Evolutionary conservation across 2,113 vertebrate species (phyloP).

Genomic region (Eretmochelys imbricata): DNA sequence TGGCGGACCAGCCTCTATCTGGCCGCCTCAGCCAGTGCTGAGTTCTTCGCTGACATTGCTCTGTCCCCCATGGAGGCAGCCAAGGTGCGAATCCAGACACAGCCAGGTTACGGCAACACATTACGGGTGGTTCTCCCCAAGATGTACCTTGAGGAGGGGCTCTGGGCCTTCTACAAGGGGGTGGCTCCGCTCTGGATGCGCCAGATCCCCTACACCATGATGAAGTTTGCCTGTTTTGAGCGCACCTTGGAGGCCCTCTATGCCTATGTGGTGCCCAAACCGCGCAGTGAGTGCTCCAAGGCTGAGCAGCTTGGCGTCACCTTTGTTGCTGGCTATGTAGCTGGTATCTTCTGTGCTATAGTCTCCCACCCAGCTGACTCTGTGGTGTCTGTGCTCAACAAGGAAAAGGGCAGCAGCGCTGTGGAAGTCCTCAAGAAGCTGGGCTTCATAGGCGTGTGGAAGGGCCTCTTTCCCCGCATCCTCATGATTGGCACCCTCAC

Average conservation of each 20-base stretch:
- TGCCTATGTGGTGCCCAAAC: constrained; percentile 18
- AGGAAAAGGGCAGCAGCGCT: constrained; percentile 45
- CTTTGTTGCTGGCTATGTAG: constrained; percentile 51
- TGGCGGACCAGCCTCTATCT: constrained; percentile 48
- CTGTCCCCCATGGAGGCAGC: constrained; percentile 45
- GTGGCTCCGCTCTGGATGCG: constrained; percentile 47
- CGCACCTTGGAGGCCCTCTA: constrained; percentile 39
- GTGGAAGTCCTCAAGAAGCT: not conserved
- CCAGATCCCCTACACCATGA: constrained; percentile 55
- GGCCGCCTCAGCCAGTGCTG: constrained; percentile 12
- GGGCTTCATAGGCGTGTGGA: constrained; percentile 20
- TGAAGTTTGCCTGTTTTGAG: constrained; percentile 65
- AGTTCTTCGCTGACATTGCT: constrained; percentile 32
- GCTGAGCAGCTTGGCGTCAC: constrained; percentile 57
- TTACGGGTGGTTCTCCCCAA: constrained; percentile 15
- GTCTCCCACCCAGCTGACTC: constrained; percentile 57
- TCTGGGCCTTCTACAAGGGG: constrained; percentile 59
- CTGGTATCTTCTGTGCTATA: constrained; percentile 49
- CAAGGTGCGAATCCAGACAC: constrained; percentile 60
- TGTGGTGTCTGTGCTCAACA: constrained; percentile 38
- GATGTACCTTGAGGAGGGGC: constrained; percentile 56
- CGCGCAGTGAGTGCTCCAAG: constrained; percentile 40
- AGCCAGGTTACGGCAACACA: not conserved
- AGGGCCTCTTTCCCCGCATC: constrained; percentile 26
- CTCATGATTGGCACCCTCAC: constrained; percentile 49